Conservation (phyloP, 2,888 invertebrate genomes). For the Acrobasis consociella region DNA sequence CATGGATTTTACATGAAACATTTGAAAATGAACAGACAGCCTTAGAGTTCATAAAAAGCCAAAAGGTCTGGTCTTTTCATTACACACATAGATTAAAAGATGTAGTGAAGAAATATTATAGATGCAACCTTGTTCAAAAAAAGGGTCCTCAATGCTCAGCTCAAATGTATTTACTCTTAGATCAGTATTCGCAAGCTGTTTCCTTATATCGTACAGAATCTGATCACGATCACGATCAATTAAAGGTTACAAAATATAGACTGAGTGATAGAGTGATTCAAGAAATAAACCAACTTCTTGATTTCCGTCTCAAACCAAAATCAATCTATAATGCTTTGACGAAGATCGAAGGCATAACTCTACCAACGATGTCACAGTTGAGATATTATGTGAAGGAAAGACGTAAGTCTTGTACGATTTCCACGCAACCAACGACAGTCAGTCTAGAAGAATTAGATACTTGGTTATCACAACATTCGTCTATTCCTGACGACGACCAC, state of each 20-base stretch:
- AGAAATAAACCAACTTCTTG: conserved; percentile 32
- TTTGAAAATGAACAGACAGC: conserved; percentile 28
- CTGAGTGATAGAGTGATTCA: conserved; percentile 25
- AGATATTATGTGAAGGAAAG: conserved; percentile 30
- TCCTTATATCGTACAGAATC: conserved; percentile 32
- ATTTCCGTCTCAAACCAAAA: conserved; percentile 31
- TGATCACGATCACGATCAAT: conserved; percentile 32
- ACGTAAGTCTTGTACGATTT: conserved; percentile 25
- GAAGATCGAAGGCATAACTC: conserved; percentile 28
- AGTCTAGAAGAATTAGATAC: conserved; percentile 33
- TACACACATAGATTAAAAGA: conserved; percentile 26
- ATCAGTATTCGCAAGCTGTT: conserved; percentile 29
- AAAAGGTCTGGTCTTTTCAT: conserved; percentile 30
- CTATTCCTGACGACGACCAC: conserved; percentile 31
- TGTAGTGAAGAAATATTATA: conserved; percentile 30
- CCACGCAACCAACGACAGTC: conserved; percentile 29
- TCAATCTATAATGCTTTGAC: conserved; percentile 27
- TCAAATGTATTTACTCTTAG: conserved; percentile 30
- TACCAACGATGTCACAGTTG: conserved; percentile 28
- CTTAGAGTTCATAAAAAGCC: conserved; percentile 27
- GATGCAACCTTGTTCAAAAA: conserved; percentile 32
- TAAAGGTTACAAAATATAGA: conserved; percentile 26
- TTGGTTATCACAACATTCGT: conserved; percentile 32
- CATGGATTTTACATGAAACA: conserved; percentile 32
- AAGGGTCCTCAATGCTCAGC: conserved; percentile 32